Base-by-base conservation (phyloP, 1,140 invertebrate genomes). In the Gonatopus flavifemur region DNA sequence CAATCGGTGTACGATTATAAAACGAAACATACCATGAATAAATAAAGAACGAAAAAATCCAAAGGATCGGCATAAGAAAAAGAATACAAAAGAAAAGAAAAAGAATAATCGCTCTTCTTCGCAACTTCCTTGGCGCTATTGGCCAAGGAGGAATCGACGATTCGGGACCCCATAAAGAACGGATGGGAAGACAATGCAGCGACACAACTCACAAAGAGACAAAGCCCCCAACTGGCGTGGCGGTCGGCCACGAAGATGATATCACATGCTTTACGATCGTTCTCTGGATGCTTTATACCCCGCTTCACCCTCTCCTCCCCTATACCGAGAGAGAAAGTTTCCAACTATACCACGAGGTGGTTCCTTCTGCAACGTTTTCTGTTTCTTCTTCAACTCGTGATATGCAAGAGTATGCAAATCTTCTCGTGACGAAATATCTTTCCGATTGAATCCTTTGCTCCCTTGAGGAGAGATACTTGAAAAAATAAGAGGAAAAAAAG, bases 191-290 rank as follows among this genome's bases (percentile, higher is more conserved):
- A 69, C 66, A 67, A 69, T 67, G 64, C 59, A 46, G 57, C 53
- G 52, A 55, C 52, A 60, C 61, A 55, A 62, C 57, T 60, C 55
- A 57, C 62, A 49, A 55, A 49, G 52, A 65, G 60, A 67, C 62
- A 69, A 69, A 67, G 64, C 57, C 64, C 55, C 49, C 49, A 64
- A 66, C 61, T 59, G 56, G 55, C 53, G 55, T 59, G 56, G 55
- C 53, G 55, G 52, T 62, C 57, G 62, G 38, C 55, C 53, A 66
- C 55, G 61, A 69, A 67, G 65, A 69, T 69, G 65, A 69, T 69
- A 67, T 67, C 67, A 62, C 55, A 66, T 66, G 44, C 57, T 67
- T 69, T 69, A 69, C 64, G 67, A 62, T 64, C 58, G 30, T 69
- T 66, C 51, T 53, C 32, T 33, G 52, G 64, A 67, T 69, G 62